Base-by-base conservation (phyloP, 1,140 invertebrate genomes). In the Scaptomyza graminum region DNA sequence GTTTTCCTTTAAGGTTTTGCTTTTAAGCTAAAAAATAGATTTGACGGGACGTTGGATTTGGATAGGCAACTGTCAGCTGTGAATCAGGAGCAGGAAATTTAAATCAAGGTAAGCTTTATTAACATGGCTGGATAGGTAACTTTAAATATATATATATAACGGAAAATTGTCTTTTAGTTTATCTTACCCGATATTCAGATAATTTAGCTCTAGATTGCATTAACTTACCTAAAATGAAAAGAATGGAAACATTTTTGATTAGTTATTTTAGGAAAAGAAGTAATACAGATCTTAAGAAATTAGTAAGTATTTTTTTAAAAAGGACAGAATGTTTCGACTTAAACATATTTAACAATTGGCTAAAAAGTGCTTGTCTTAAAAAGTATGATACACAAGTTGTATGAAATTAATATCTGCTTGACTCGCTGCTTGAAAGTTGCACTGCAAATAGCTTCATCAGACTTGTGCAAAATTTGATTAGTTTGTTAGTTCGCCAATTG, bases 391-490 rank as follows among this genome's bases (percentile, higher is more conserved):
- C 5, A n/a, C 3, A 25, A 28, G n/a, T 6, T 31, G 28, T 18
- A 16, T 9, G 11, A 16, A 16, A 9, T 8, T 8, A 46, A 46
- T 11, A 47, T 22, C 18, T 22, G 4, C 0, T 22, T 22, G 18
- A 22, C 18, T 2, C 18, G 18, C 18, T 22, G 18, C 18, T 22
- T 22, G 18, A 22, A 22, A 18, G 15, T 22, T 18, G 22, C 7
- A 28, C 22, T 39, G 12, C 28, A 31, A 31, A 31, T 31, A n/a
- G 47, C 49, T 15, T 50, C 25, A 50, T 50, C 11, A 5, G 22
- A n/a, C 55, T 57, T 57, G 43, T 44, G 9, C 41, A 16, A 15
- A 57, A 57, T 57, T 57, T 46, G 55, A 57, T 57, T 57, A 57
- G 55, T n/a, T n/a, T 41, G 11, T 41, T n/a, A 31, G 41, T n/a